Evolutionary conservation across 2,113 vertebrate genomes (phyloP), one percentile per base, ranked within the genome.

Genomic region (Nansenia antarctica): DNA sequence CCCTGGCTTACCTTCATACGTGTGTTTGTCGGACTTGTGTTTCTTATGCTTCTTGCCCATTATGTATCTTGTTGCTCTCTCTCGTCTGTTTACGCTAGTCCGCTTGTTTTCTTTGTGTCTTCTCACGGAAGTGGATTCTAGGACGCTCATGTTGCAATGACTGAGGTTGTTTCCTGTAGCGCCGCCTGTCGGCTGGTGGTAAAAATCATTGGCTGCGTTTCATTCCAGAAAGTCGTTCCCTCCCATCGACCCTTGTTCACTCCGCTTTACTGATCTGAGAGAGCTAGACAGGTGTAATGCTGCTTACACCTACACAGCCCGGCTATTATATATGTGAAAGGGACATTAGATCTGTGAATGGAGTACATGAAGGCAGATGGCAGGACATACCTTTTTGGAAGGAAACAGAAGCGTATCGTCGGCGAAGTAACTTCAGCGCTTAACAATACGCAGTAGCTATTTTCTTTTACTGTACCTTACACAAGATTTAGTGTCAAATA

Each of bases 11-110:
- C 96, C 96, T 84, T 96, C 96, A 81, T 93, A 92, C 70, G 89
- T 89, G 76, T 95, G 95, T 74, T 95, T 96, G 34, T 97, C 96
- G 57, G 94, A 94, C 88, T 95, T 98, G 77, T 98, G 96, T 68
- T 95, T 96, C 85, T 98, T 98, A 82, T 98, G 96, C 73, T 98
- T 98, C 91, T 96, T 97, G 65, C 96, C 96, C 96, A 98, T 98
- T 80, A 71, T 91, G 87, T 89, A 78, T 67, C 52, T 18, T 42
- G 27, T 34, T n/a, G n/a, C n/a, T n/a, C n/a, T n/a, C n/a, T n/a
- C n/a, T 32, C 81, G 26, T 85, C 83, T 83, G 64, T 45, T 32
- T 34, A 39, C 15, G 20, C 11, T 49, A 63, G 61, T 27, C n/a
- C 8, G 11, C 22, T 49, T 20, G 3, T 31, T 15, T 62, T 62